Base-by-base conservation (phyloP, 1,140 invertebrate genomes). In the Choristoneura fumiferana region DNA sequence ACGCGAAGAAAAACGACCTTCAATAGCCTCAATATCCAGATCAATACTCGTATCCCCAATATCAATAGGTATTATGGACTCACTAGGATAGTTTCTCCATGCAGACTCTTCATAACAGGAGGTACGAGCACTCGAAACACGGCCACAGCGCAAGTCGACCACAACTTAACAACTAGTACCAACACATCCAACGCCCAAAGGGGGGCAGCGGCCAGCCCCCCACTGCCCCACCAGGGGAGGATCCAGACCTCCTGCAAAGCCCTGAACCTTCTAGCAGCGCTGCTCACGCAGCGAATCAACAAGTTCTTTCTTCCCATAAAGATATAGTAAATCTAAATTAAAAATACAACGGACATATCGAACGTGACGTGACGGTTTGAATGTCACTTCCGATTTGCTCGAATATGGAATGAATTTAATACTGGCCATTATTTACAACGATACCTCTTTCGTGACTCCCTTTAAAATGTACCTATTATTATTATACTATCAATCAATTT, bases 41-140 rank as follows among this genome's bases (percentile, higher is more conserved):
- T n/a, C n/a, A n/a, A n/a, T n/a, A n/a, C n/a, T n/a, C n/a, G n/a
- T n/a, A n/a, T n/a, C n/a, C n/a, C n/a, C n/a, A n/a, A n/a, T n/a
- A n/a, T n/a, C n/a, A n/a, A n/a, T n/a, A n/a, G n/a, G n/a, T n/a
- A n/a, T n/a, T n/a, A n/a, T n/a, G n/a, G n/a, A n/a, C 60, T 61
- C 58, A 86, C 85, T 67, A 86, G 45, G 52, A 86, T 67, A 39
- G 85, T 88, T 55, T 88, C 85, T 18, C 83, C 83, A 38, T 84
- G 71, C 29, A 88, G 69, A 62, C 66, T 84, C 56, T 85, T 88
- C 74, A 81, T 70, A 0, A 70, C 58, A 0, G 76, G 78, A 10
- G 85, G 83, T 45, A 88, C 70, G 0, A 88, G 39, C 13, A 83
- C 40, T 38, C 63, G 71, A 0, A 76, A 13, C 36, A 71, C 55